Percentiles rank a stretch among this genome's conserved stretches.
Evolutionary conservation across 2,113 vertebrate species (phyloP).

Genomic region (Mirounga angustirostris): DNA sequence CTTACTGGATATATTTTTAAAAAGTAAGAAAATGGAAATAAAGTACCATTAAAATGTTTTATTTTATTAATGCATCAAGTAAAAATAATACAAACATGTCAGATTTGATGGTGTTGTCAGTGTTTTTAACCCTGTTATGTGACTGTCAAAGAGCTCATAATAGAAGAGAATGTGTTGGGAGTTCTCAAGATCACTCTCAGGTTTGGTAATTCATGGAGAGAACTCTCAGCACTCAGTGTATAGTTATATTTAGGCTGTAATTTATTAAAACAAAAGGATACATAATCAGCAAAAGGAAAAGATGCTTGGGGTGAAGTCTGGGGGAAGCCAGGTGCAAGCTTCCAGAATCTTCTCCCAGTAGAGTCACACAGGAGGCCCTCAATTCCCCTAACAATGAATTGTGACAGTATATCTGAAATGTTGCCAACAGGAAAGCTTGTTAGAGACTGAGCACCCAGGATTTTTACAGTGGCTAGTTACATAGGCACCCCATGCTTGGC

Average conservation of each 20-base stretch:
- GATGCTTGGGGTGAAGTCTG: background rate
- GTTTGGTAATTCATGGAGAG: background rate
- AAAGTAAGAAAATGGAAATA: background rate
- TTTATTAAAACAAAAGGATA: background rate
- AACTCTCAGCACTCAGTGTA: background rate
- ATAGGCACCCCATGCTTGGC: background rate
- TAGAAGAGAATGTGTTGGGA: background rate
- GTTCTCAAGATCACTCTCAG: background rate
- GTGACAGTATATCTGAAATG: background rate
- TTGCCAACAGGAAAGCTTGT: background rate
- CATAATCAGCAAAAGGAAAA: background rate
- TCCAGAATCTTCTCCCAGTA: conserved; percentile 12
- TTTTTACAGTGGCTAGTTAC: background rate
- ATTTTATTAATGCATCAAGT: conserved; percentile 1
- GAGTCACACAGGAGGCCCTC: background rate
- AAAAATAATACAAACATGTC: background rate
- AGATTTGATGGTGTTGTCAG: background rate
- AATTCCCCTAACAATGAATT: background rate
- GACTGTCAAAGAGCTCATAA: background rate
- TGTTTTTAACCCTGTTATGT: conserved; percentile 22
- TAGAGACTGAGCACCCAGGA: background rate
- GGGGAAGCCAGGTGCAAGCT: background rate
- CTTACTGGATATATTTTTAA: background rate
- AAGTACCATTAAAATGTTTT: background rate
- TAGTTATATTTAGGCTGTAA: background rate